Conservation (phyloP, 2,797 vertebrate species). For the Myiotriccus ornatus region DNA sequence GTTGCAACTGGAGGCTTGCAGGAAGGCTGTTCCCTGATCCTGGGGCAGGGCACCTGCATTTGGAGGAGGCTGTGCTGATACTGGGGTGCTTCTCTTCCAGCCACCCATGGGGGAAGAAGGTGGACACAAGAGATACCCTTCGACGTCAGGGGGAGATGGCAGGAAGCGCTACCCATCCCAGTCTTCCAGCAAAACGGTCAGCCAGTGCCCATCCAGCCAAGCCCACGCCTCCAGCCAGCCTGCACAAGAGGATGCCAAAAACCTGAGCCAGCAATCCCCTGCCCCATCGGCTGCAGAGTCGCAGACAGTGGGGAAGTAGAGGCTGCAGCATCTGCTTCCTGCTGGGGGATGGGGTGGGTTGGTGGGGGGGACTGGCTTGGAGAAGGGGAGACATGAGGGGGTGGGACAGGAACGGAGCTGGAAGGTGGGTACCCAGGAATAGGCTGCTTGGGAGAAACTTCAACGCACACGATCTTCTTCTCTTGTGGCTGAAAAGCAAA, state of each 20-base stretch:
- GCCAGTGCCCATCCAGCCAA: slow-evolving; percentile 67
- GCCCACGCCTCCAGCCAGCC: slow-evolving; percentile 65
- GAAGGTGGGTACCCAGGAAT: slow-evolving; percentile 43
- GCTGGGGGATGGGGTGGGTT: slow-evolving; percentile 18
- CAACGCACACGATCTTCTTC: slow-evolving; percentile 58
- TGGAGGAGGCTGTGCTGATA: background rate
- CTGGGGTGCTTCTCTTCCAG: slow-evolving; percentile 74
- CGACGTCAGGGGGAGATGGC: slow-evolving; percentile 82
- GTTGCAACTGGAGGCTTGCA: background rate
- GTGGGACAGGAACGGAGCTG: slow-evolving; percentile 48
- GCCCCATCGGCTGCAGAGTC: slow-evolving; percentile 64
- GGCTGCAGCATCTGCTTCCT: slow-evolving; percentile 27
- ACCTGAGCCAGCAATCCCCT: slow-evolving; percentile 75
- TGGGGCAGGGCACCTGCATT: background rate
- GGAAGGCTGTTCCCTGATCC: background rate
- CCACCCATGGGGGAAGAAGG: slow-evolving; percentile 94
- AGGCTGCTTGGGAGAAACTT: slow-evolving; percentile 60
- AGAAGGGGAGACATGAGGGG: slow-evolving; percentile 21
- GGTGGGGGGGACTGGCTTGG: background rate
- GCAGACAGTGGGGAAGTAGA: slow-evolving; percentile 84
- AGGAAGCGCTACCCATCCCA: slow-evolving; percentile 89
- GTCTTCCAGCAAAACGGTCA: slow-evolving; percentile 83
- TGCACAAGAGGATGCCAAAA: slow-evolving; percentile 86
- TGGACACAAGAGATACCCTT: slow-evolving; percentile 86
- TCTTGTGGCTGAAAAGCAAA: slow-evolving; percentile 67